These are phyloP conservation scores for Drosophila obscura DNA, from an alignment of 1,140 invertebrate genomes.

Conservation along the genomic window DNA sequence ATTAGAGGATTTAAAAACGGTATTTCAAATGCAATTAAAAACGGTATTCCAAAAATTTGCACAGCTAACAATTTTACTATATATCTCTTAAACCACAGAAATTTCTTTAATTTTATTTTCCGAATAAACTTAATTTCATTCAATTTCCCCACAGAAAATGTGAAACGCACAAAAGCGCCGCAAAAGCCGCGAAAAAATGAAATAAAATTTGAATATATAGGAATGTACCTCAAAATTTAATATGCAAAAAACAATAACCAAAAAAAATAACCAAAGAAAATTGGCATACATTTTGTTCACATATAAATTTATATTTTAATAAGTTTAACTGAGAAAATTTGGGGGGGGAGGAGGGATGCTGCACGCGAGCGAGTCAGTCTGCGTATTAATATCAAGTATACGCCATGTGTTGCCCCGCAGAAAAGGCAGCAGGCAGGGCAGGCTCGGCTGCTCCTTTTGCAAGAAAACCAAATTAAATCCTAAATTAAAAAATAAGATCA, in stretches of 20 bases:
- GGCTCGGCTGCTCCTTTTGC: neutral
- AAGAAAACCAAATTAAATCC: conserved; percentile 63
- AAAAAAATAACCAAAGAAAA: conserved; percentile 5
- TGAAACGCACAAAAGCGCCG: neutral
- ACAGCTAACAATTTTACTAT: too few relatives aligned
- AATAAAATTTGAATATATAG: conserved; percentile 34
- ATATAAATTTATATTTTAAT: conserved; percentile 50
- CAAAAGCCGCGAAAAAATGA: conserved; percentile 32
- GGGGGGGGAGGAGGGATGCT: conserved; percentile 20
- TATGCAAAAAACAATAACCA: conserved; percentile 43
- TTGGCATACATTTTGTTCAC: conserved; percentile 52
- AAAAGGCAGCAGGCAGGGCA: conserved; percentile 2
- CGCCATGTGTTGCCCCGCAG: conserved; percentile 64
- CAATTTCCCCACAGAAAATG: neutral
- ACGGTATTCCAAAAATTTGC: neutral
- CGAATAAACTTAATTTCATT: conserved; percentile 9
- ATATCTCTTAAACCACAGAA: neutral
- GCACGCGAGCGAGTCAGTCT: conserved; percentile 23
- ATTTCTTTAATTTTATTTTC: conserved; percentile 2
- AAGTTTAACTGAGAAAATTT: conserved; percentile 59
- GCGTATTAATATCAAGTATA: conserved; percentile 62
- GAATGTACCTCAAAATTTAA: conserved; percentile 43
- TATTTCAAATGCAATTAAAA: too few relatives aligned
- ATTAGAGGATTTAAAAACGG: too few relatives aligned
- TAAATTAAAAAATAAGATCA: conserved; percentile 78